A percentile compares a stretch with the other conserved stretches of the same genome.
These are phyloP conservation scores for Tipula unca DNA, from an alignment of 2,888 invertebrate species.

Conservation along the genomic window DNA sequence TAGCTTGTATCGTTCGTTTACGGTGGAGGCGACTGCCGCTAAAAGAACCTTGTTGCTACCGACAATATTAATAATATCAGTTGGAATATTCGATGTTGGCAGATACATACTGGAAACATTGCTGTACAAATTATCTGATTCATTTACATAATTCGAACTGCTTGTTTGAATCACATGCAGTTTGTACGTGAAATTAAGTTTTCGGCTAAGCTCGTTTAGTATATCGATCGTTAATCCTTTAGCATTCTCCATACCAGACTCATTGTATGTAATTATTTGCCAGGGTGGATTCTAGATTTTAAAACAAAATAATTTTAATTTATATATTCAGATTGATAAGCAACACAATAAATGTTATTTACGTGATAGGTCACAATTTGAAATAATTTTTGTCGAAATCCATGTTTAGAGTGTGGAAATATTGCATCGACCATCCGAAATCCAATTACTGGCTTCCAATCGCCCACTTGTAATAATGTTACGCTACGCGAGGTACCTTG, in stretches of 20 bases:
- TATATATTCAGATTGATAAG: slow-evolving; percentile 14
- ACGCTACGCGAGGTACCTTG: not conserved
- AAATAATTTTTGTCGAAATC: slow-evolving; percentile 64
- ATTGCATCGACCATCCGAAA: slow-evolving; percentile 56
- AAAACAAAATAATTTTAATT: slow-evolving; percentile 27
- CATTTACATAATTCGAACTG: not conserved
- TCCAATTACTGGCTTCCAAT: slow-evolving; percentile 66
- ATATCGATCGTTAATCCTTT: slow-evolving; percentile 69
- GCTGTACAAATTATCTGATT: not conserved
- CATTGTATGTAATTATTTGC: slow-evolving; percentile 60
- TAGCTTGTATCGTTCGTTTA: slow-evolving; percentile 35
- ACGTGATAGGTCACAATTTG: slow-evolving; percentile 73
- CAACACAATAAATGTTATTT: slow-evolving; percentile 32
- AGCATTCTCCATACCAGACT: slow-evolving; percentile 26
- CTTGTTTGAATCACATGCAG: not conserved
- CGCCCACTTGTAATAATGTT: slow-evolving; percentile 51
- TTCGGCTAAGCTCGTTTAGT: slow-evolving; percentile 61
- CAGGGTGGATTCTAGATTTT: slow-evolving; percentile 86
- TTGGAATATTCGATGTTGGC: slow-evolving; percentile 21
- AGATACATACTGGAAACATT: not conserved
- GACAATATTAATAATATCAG: slow-evolving; percentile 20
- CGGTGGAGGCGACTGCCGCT: slow-evolving; percentile 38
- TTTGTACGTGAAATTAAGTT: slow-evolving; percentile 69
- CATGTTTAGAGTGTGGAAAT: slow-evolving; percentile 71
- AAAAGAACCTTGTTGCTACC: slow-evolving; percentile 30